Evolutionary conservation across 1,140 invertebrate species (phyloP).

Genomic region (Papilio glaucus): DNA sequence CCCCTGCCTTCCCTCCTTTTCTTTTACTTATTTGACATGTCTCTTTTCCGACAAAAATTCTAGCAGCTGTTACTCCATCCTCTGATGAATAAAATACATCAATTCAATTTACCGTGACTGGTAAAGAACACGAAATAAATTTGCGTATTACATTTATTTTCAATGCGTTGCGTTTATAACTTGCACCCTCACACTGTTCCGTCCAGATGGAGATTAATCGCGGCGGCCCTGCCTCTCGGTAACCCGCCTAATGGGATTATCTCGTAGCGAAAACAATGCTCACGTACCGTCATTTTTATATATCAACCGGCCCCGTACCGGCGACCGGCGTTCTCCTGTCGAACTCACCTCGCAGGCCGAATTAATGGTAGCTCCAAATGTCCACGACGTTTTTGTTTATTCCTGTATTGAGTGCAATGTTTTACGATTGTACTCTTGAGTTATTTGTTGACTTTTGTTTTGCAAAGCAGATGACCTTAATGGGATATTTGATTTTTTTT

Average conservation of each 20-base stretch:
- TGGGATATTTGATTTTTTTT: not conserved
- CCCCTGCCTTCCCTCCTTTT: too few relatives aligned
- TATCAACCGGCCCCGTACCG: constrained; percentile 45
- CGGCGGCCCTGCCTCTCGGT: constrained; percentile 50
- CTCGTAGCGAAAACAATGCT: constrained; percentile 72
- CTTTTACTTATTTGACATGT: too few relatives aligned
- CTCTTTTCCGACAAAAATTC: too few relatives aligned
- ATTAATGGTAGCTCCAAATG: constrained; percentile 1
- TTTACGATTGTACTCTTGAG: not conserved
- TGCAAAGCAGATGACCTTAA: not conserved
- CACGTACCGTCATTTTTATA: constrained; percentile 60
- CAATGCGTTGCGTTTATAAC: constrained; percentile 37
- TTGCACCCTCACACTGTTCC: constrained; percentile 45
- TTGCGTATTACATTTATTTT: constrained; percentile 30
- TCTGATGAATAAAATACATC: too few relatives aligned
- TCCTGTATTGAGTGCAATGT: not conserved
- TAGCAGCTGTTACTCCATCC: too few relatives aligned
- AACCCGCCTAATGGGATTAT: constrained; percentile 73
- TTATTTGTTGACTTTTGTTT: not conserved
- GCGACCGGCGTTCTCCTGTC: not conserved
- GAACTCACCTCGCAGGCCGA: not conserved
- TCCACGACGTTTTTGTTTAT: not conserved
- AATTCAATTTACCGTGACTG: too few relatives aligned
- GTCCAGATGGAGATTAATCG: constrained; percentile 72
- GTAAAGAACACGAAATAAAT: not conserved